These are phyloP conservation scores for Rynchops niger DNA, from an alignment of 2,113 vertebrate genomes.

Conservation along the genomic window DNA sequence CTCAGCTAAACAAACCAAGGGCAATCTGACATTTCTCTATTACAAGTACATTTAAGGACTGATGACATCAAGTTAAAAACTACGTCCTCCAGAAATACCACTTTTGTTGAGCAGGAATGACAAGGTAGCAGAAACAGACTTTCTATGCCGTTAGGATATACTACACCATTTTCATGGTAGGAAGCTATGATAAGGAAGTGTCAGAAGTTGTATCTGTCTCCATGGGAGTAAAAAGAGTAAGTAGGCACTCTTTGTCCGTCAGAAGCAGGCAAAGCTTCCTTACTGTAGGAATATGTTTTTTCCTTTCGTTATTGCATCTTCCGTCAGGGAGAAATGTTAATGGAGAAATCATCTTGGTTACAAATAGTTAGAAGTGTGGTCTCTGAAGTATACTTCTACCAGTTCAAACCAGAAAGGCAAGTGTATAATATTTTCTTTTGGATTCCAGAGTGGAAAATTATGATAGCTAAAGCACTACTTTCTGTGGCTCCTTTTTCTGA, in stretches of 20 bases:
- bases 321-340: background rate
- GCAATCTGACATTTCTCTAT: background rate
- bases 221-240: background rate
- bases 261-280: background rate
- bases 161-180: background rate
- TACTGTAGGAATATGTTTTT: background rate
- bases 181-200: background rate
- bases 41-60: background rate
- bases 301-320: background rate
- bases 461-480: background rate
- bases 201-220: background rate
- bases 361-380: background rate
- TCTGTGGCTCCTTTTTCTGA: background rate
- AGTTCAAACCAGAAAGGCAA: background rate
- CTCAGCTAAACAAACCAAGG: background rate
- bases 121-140: background rate
- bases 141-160: background rate
- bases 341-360: background rate
- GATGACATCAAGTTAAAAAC: background rate
- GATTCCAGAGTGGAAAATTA: background rate
- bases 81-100: background rate
- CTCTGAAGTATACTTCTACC: background rate
- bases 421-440: background rate
- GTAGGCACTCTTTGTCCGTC: background rate
- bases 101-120: rapidly evolving